These are phyloP conservation scores for Coryphaenoides rupestris DNA, from an alignment of 2,113 vertebrate genomes.

Conservation along the genomic window DNA sequence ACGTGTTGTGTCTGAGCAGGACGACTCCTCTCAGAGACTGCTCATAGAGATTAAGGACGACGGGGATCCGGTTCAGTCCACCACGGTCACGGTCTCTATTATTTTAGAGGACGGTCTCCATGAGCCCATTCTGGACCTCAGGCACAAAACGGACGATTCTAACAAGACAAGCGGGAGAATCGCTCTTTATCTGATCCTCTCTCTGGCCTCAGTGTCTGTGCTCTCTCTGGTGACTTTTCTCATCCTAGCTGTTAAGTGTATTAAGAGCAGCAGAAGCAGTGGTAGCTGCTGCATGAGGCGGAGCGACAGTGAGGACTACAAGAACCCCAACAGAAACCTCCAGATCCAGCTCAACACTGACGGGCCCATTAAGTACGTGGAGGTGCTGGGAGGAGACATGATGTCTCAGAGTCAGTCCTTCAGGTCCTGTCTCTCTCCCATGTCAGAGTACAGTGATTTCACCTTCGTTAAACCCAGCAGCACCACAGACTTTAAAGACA, in stretches of 20 bases:
- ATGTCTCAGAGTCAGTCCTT: slow-evolving; percentile 73
- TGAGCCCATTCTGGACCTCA: slow-evolving; percentile 58
- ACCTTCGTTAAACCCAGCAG: slow-evolving; percentile 72
- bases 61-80: slow-evolving; percentile 66
- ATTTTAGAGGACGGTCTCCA: slow-evolving; percentile 61
- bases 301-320: slow-evolving; percentile 46
- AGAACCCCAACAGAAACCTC: slow-evolving; percentile 63
- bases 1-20: slow-evolving; percentile 59
- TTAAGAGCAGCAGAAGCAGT: slow-evolving; percentile 55
- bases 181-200: slow-evolving; percentile 65
- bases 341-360: slow-evolving; percentile 70
- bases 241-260: slow-evolving; percentile 65
- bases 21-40: slow-evolving; percentile 65
- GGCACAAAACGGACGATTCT: slow-evolving; percentile 49
- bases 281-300: slow-evolving; percentile 57
- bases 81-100: slow-evolving; percentile 62
- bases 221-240: slow-evolving; percentile 70
- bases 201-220: slow-evolving; percentile 66
- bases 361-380: slow-evolving; percentile 78
- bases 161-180: slow-evolving; percentile 53
- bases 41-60: slow-evolving; percentile 72
- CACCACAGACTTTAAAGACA: slow-evolving; percentile 56
- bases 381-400: slow-evolving; percentile 74
- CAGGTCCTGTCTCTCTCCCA: slow-evolving; percentile 77
- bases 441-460: slow-evolving; percentile 80